A percentile compares a stretch with the other conserved stretches of the same genome.
Conservation (phyloP, 2,113 vertebrate species). For the Pygathrix nemaeus region DNA sequence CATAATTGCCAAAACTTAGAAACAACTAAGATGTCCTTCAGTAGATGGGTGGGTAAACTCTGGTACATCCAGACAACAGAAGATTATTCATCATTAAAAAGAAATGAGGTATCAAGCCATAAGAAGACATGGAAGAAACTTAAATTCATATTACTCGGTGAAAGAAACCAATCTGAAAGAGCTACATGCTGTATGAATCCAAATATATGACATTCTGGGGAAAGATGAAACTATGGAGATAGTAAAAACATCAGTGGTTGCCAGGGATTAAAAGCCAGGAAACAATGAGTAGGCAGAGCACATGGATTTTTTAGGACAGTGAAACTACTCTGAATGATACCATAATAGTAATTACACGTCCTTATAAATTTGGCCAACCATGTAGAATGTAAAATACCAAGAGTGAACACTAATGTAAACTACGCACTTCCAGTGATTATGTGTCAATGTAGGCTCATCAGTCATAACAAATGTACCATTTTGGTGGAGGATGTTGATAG, state of each 20-base stretch:
- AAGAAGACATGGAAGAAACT: not conserved
- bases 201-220: not conserved
- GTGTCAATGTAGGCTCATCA: not conserved
- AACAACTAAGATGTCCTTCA: not conserved
- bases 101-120: not conserved
- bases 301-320: not conserved
- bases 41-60: not conserved
- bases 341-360: fast-evolving
- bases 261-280: not conserved
- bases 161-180: not conserved
- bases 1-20: not conserved
- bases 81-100: not conserved
- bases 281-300: not conserved
- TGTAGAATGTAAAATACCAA: not conserved
- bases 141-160: not conserved
- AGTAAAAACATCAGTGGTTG: not conserved
- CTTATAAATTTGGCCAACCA: not conserved
- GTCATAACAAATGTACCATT: not conserved
- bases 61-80: not conserved
- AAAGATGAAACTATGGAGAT: not conserved
- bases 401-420: not conserved
- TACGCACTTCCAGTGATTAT: not conserved
- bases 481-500: too few relatives aligned
- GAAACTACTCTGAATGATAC: not conserved
- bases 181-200: not conserved